Evolutionary conservation across 2,888 invertebrate genomes (phyloP).

Genomic region (Folsomia manolachei): DNA sequence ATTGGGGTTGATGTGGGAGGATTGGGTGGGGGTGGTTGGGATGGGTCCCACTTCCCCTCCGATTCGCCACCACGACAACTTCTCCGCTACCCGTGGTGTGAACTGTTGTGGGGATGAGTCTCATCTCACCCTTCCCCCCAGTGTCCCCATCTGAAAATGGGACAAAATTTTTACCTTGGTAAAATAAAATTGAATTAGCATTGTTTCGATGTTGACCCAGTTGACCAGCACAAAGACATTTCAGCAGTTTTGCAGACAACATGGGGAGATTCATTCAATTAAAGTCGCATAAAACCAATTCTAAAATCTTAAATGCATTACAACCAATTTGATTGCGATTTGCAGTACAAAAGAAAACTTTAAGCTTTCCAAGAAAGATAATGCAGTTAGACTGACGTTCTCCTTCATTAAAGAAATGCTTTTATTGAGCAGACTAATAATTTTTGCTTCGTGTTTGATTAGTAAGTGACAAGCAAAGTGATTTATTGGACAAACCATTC

Average conservation of each 20-base stretch:
- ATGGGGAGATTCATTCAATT: neutral
- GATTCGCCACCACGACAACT: neutral
- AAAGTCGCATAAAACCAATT: neutral
- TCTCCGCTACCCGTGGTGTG: neutral
- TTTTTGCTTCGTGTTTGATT: neutral
- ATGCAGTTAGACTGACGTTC: neutral
- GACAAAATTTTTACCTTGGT: too few species aligned
- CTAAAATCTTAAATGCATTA: neutral
- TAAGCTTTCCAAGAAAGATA: neutral
- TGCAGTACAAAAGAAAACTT: neutral
- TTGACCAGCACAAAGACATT: too few species aligned
- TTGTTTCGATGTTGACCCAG: too few species aligned
- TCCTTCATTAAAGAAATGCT: neutral
- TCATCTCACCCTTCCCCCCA: conserved; percentile 3
- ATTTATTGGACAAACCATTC: neutral
- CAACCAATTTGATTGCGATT: neutral
- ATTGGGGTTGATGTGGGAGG: neutral
- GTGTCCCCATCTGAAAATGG: neutral
- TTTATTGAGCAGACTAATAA: neutral
- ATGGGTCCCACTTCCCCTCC: neutral
- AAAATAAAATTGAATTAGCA: too few species aligned
- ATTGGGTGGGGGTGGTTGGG: neutral
- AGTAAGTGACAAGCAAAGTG: conserved; percentile 3
- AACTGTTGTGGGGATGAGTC: neutral
- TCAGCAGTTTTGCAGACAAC: too few species aligned